Evolutionary conservation across 2,113 vertebrate genomes (phyloP).

Genomic region (Myocastor coypus): DNA sequence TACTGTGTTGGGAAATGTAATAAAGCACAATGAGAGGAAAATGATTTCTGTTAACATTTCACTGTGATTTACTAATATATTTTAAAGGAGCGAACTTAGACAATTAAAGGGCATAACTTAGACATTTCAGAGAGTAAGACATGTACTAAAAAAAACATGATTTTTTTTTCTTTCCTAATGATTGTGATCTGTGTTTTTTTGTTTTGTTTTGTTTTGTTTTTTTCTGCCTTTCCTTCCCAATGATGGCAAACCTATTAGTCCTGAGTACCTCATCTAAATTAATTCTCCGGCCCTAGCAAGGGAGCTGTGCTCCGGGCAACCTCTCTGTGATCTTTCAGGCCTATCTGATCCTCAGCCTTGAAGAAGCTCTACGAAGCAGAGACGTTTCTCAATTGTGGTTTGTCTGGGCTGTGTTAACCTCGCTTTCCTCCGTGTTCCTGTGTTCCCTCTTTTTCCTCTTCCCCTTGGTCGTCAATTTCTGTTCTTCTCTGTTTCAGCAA

Average conservation of each 20-base stretch:
- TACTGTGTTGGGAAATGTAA: constrained; percentile 44
- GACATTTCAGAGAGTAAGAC: not conserved
- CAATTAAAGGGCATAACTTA: not conserved
- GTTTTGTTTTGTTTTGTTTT: too few species aligned
- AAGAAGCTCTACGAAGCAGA: not conserved
- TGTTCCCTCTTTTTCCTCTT: constrained; percentile 77
- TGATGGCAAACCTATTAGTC: not conserved
- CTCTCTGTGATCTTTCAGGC: not conserved
- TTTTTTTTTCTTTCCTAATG: constrained; percentile 11
- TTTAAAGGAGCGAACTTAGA: constrained; percentile 14
- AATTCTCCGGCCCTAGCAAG: not conserved
- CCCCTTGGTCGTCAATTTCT: constrained; percentile 82
- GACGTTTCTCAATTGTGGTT: constrained; percentile 40
- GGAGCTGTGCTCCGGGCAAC: not conserved
- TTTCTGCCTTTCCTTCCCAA: constrained; percentile 47
- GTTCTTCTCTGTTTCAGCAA: constrained; percentile 96
- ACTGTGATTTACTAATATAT: constrained; percentile 33
- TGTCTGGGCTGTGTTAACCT: constrained; percentile 65
- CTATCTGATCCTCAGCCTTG: not conserved
- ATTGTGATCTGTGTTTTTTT: constrained; percentile 3
- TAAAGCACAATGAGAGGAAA: constrained; percentile 43
- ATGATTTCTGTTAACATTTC: not conserved
- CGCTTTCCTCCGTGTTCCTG: constrained; percentile 67
- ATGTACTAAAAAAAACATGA: not conserved
- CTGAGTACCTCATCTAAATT: not conserved